phyloP scores from a whole-genome alignment of 2,113 vertebrate genomes.

The Bos indicus region DNA sequence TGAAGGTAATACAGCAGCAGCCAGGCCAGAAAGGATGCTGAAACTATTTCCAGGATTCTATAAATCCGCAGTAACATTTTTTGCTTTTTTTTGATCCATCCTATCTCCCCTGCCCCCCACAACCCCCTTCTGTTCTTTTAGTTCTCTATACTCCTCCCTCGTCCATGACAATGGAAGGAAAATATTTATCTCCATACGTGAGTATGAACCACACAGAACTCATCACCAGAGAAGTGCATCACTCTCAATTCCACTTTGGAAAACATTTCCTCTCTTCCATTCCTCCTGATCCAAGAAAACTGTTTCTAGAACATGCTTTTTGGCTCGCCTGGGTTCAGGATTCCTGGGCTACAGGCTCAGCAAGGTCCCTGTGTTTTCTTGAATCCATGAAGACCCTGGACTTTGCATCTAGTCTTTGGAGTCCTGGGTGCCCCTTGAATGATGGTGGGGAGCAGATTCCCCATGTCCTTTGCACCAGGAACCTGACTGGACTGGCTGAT shows the following conservation, averaged over 20 bases:
- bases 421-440: background rate
- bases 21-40: background rate
- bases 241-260: background rate
- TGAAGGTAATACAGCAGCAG: background rate
- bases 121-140: background rate
- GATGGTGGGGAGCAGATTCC: too few species aligned
- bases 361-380: background rate
- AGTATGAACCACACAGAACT: background rate
- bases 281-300: background rate
- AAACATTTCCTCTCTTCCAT: background rate
- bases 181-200: background rate
- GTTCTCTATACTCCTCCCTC: background rate
- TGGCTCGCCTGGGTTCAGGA: background rate
- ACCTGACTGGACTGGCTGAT: background rate
- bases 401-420: background rate
- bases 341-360: background rate
- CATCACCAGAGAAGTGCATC: background rate
- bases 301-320: background rate
- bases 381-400: background rate
- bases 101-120: background rate
- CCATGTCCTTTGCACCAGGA: background rate
- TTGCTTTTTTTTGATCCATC: background rate
- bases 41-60: background rate
- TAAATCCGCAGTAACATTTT: background rate
- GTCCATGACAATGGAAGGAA: background rate